Base-by-base conservation (phyloP, 2,888 invertebrate genomes). In the Alloscopus bannaensis region DNA sequence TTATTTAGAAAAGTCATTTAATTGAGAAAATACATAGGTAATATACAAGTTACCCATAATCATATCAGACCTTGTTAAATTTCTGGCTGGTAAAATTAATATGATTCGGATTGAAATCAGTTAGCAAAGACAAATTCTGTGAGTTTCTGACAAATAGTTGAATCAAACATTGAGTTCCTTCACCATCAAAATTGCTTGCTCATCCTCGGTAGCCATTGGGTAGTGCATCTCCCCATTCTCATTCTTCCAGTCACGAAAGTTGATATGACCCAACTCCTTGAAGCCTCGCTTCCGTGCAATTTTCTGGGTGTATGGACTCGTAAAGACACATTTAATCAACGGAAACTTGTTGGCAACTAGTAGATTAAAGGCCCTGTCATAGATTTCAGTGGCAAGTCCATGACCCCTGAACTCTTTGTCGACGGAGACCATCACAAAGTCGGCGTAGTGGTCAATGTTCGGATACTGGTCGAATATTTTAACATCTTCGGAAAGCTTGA, bases 381-480 rank as follows among this genome's bases (percentile, higher is more conserved):
- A 71, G 20, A 81, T 71, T 45, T 83, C 83, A 1, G 70, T 65
- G 26, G 82, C 82, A 1, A 83, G 72, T 0, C 81, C 81, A 18
- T 64, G 75, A 18, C 80, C 80, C 13, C 81, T 26, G 36, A 45
- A 81, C 20, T 78, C 75, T 18, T 36, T 59, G 18, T 65, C 80
- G 0, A 83, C 83, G 3, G 82, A 80, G n/a, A 82, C 66, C n/a
- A 80, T 55, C 24, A 78, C 70, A 24, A 82, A 79, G 20, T 83
- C 80, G 1, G 71, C 80, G 31, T 62, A 77, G 13, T 45, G 28
- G 42, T 81, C 62, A 2, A 82, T 64, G n/a, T 60, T 26, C 0
- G 60, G 66, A 22, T 79, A 82, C 16, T 24, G 65, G 16, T 75
- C 72, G 31, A 80, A 82, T 2, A 82, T 18, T 13, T 79, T 66